Conservation (phyloP, 2,888 invertebrate genomes). For the Hofmannophila pseudospretella region DNA sequence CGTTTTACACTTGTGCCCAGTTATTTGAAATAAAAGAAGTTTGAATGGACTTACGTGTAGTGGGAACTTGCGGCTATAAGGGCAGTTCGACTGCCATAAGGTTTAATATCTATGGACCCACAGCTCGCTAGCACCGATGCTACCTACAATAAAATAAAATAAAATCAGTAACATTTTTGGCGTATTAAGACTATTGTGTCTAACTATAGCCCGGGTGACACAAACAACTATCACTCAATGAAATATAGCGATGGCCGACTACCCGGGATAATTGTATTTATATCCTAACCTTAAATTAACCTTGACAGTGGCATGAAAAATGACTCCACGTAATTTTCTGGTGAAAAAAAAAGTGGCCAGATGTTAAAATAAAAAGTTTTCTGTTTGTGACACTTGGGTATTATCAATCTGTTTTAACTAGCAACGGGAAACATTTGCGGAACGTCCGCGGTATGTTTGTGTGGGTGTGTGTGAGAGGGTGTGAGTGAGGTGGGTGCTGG, state of each 20-base stretch:
- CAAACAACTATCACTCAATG: constrained; percentile 26
- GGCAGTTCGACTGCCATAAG: constrained; percentile 66
- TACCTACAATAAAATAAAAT: constrained; percentile 52
- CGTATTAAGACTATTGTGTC: constrained; percentile 29
- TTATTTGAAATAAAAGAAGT: background rate
- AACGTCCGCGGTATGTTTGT: constrained; percentile 19
- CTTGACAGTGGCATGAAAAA: constrained; percentile 74
- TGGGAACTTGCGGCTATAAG: constrained; percentile 80
- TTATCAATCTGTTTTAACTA: constrained; percentile 73
- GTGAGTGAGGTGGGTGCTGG: constrained; percentile 25
- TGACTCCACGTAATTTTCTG: constrained; percentile 51
- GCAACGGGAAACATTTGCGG: constrained; percentile 46
- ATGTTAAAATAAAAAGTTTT: constrained; percentile 59
- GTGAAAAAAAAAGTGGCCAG: constrained; percentile 32
- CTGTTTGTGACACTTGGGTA: constrained; percentile 67
- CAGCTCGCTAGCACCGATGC: constrained; percentile 74
- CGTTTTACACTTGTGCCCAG: too few relatives aligned
- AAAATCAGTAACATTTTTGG: constrained; percentile 14
- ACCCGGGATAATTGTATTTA: constrained; percentile 47
- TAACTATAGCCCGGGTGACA: constrained; percentile 30
- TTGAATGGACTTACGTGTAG: constrained; percentile 71
- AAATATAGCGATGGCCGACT: constrained; percentile 42
- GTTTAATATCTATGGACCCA: constrained; percentile 81
- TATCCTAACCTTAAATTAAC: constrained; percentile 73
- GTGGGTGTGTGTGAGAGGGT: constrained; percentile 24